phyloP scores from a whole-genome alignment of 2,797 vertebrate genomes.

The Salarias fasciatus region DNA sequence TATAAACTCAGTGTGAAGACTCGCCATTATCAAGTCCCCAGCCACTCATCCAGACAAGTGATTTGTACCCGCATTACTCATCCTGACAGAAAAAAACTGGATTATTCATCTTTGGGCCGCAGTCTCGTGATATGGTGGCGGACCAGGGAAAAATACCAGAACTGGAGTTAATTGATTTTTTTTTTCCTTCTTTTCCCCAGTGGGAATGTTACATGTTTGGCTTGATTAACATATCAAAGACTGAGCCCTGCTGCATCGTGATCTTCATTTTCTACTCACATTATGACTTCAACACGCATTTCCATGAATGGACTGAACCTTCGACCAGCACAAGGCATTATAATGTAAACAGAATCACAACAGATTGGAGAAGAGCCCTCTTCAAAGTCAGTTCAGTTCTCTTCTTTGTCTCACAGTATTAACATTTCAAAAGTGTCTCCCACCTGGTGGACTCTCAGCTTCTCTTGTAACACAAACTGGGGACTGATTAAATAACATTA shows the following conservation, averaged over 20 bases:
- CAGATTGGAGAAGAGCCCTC: not conserved
- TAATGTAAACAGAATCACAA: conserved; percentile 22
- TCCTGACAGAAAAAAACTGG: conserved; percentile 51
- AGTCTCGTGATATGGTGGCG: not conserved
- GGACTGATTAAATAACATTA: too few relatives aligned
- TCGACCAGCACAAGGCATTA: not conserved
- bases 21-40: conserved; percentile 54
- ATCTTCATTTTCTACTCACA: not conserved
- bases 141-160: conserved; percentile 8
- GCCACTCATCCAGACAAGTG: conserved; percentile 53
- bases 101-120: conserved; percentile 51
- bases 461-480: too few relatives aligned
- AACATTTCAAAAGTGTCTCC: too few relatives aligned
- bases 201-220: conserved; percentile 34
- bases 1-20: conserved; percentile 52
- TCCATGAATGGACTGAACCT: conserved; percentile 16
- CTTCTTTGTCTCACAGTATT: too few relatives aligned
- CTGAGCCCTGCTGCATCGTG: conserved; percentile 1
- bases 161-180: conserved; percentile 45
- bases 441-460: too few relatives aligned
- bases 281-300: conserved; percentile 3
- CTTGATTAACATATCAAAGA: conserved; percentile 28
- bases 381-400: conserved; percentile 23
- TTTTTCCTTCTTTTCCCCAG: conserved; percentile 22
- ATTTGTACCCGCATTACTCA: conserved; percentile 60